Evolutionary conservation across 2,888 invertebrate genomes (phyloP).

Genomic region (Octonoba sinensis): DNA sequence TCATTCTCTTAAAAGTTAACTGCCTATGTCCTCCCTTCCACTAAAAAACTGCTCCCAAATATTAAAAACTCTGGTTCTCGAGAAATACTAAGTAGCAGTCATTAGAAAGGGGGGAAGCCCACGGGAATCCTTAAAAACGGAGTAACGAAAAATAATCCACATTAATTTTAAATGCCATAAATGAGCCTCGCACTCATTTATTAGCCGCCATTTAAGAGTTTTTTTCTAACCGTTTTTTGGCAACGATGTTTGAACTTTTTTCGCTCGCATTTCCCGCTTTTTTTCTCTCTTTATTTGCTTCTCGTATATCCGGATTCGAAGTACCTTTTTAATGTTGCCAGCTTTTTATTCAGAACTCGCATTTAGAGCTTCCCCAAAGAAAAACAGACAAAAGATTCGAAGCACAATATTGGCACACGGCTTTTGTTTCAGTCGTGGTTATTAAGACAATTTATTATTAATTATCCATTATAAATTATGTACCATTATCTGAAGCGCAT

Average conservation of each 20-base stretch:
- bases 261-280: not conserved
- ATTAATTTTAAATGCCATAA: conserved; percentile 57
- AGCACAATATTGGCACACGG: conserved; percentile 28
- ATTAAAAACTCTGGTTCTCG: conserved; percentile 35
- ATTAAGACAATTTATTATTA: conserved; percentile 60
- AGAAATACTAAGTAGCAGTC: conserved; percentile 43
- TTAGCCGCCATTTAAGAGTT: conserved; percentile 43
- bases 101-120: conserved; percentile 40
- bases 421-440: conserved; percentile 42
- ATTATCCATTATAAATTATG: conserved; percentile 63
- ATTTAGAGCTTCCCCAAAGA: conserved; percentile 24
- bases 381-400: conserved; percentile 22
- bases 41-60: conserved; percentile 28
- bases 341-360: conserved; percentile 25
- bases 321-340: conserved; percentile 46
- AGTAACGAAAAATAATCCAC: conserved; percentile 50
- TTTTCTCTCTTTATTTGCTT: too few relatives aligned
- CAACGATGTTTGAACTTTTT: conserved; percentile 28
- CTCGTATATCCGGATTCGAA: conserved; percentile 48
- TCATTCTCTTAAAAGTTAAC: conserved; percentile 29
- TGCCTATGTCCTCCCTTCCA: not conserved
- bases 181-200: conserved; percentile 21
- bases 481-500: conserved; percentile 27
- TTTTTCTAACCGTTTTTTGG: conserved; percentile 54
- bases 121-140: conserved; percentile 41